Evolutionary conservation across 2,797 vertebrate genomes (phyloP).

Genomic region (Columba guinea): DNA sequence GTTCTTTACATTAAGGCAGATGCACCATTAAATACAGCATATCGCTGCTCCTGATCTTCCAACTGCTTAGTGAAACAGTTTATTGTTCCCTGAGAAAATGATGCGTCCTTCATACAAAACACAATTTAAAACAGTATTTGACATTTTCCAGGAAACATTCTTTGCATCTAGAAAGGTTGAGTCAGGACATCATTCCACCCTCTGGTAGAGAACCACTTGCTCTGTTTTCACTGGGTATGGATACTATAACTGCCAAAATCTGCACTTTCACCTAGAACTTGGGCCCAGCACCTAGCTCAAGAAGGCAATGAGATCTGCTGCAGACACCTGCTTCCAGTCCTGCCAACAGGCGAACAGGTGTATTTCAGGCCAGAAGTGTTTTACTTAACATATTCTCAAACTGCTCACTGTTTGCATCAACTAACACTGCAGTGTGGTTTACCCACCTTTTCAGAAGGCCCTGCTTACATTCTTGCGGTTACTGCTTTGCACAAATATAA

Average conservation of each 20-base stretch:
- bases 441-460: not conserved
- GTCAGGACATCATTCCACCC: not conserved
- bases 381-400: not conserved
- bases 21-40: not conserved
- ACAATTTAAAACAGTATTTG: not conserved
- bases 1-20: not conserved
- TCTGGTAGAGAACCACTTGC: not conserved
- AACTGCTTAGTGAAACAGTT: not conserved
- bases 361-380: not conserved
- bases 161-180: not conserved
- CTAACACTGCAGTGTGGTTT: not conserved
- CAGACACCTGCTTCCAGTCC: not conserved
- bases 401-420: not conserved
- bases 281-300: not conserved
- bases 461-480: not conserved
- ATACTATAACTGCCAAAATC: not conserved
- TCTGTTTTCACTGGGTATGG: not conserved
- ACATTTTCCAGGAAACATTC: not conserved
- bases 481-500: not conserved
- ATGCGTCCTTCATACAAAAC: not conserved
- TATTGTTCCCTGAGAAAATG: not conserved
- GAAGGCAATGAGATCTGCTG: not conserved
- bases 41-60: not conserved
- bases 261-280: not conserved
- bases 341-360: not conserved